phyloP scores from a whole-genome alignment of 2,888 invertebrate genomes.

The Camponotus fellah region DNA sequence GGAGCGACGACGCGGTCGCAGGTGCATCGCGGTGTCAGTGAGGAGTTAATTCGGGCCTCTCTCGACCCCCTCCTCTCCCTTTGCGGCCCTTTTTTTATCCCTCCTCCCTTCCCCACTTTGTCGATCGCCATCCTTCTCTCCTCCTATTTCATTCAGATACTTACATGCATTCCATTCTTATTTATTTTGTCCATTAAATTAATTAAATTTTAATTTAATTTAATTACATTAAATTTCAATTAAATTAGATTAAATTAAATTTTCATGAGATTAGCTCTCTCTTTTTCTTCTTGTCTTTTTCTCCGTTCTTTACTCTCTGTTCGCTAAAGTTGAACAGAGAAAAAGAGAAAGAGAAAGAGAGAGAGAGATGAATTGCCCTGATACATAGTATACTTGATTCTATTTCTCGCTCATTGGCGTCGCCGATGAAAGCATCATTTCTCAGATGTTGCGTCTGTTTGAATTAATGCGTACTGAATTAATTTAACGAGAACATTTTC shows the following conservation, averaged over 20 bases:
- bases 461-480: not conserved
- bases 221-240: not conserved
- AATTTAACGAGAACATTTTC: not conserved
- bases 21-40: conserved; percentile 67
- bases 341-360: not conserved
- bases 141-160: not conserved
- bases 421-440: conserved; percentile 21
- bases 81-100: conserved; percentile 53
- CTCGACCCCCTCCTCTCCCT: conserved; percentile 52
- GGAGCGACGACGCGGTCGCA: conserved; percentile 68
- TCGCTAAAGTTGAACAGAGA: conserved; percentile 17
- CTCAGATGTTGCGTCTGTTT: not conserved
- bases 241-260: conserved; percentile 17
- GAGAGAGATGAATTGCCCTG: conserved; percentile 44
- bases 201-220: not conserved
- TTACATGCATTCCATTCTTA: not conserved
- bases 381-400: conserved; percentile 72
- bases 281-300: conserved; percentile 27
- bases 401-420: conserved; percentile 80
- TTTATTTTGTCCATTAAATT: conserved; percentile 32
- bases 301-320: conserved; percentile 36
- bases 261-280: not conserved
- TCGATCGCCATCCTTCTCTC: not conserved
- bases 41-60: conserved; percentile 79
- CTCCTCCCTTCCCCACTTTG: conserved; percentile 39